phyloP scores from a whole-genome alignment of 2,797 vertebrate genomes.

The Lemur catta region DNA sequence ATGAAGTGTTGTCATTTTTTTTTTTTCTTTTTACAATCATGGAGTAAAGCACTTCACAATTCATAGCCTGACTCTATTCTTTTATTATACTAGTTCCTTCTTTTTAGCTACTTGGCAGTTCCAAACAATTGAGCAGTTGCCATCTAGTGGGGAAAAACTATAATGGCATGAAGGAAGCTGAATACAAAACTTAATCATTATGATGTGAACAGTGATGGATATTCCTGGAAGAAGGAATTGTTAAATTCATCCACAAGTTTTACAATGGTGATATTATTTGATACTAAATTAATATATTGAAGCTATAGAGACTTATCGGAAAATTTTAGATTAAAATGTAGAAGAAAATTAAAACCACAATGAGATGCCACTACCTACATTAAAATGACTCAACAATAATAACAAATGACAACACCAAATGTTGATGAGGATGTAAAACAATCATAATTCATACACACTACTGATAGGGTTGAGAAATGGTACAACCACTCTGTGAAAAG shows the following conservation, averaged over 20 bases:
- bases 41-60: constrained; percentile 36
- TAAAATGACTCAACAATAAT: neutral
- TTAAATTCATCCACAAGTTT: neutral
- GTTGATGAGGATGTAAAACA: neutral
- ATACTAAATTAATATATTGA: neutral
- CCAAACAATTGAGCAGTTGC: constrained; percentile 76
- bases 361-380: neutral
- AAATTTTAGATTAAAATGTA: neutral
- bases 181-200: neutral
- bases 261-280: neutral
- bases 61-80: neutral
- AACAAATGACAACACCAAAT: neutral
- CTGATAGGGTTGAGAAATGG: neutral
- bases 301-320: neutral
- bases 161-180: constrained; percentile 20
- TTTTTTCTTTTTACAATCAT: neutral
- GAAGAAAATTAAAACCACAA: neutral
- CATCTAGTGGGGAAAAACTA: constrained; percentile 81
- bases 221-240: neutral
- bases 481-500: neutral
- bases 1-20: neutral
- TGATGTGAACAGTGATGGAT: neutral
- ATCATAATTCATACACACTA: neutral
- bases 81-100: constrained; percentile 7
- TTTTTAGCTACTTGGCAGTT: neutral